Evolutionary conservation across 2,113 vertebrate species (phyloP).

Genomic region (Uria aalge): DNA sequence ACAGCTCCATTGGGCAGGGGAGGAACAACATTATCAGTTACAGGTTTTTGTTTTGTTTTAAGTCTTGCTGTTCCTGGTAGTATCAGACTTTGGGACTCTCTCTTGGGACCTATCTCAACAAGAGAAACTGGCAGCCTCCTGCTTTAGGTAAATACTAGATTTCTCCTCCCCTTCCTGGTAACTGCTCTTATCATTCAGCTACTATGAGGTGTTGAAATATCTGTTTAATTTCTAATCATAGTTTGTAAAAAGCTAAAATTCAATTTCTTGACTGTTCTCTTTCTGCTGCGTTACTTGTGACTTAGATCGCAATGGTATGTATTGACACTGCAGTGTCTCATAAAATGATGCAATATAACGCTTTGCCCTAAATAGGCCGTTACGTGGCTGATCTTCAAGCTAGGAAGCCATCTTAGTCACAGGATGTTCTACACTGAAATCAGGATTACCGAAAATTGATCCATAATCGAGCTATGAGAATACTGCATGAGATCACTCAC

Average conservation of each 20-base stretch:
- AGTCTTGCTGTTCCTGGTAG: neutral
- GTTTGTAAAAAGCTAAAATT: neutral
- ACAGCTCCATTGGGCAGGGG: neutral
- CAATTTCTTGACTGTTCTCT: neutral
- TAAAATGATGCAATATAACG: neutral
- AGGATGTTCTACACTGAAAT: neutral
- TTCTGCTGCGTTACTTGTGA: neutral
- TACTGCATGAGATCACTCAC: neutral
- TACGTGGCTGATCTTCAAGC: neutral
- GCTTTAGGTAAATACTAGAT: neutral
- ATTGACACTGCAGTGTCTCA: neutral
- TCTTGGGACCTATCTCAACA: neutral
- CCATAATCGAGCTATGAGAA: rapidly evolving
- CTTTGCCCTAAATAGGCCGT: neutral
- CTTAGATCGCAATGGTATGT: neutral
- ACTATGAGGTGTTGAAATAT: neutral
- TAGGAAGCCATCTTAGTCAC: neutral
- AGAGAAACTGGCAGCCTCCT: neutral
- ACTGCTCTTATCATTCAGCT: neutral
- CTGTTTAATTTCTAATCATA: neutral
- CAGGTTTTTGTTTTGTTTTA: neutral
- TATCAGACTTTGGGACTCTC: neutral
- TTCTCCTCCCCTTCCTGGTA: neutral
- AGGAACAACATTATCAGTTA: neutral
- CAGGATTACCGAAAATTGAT: neutral